These are phyloP conservation scores for Scomber japonicus DNA, from an alignment of 2,113 vertebrate species.

Conservation along the genomic window DNA sequence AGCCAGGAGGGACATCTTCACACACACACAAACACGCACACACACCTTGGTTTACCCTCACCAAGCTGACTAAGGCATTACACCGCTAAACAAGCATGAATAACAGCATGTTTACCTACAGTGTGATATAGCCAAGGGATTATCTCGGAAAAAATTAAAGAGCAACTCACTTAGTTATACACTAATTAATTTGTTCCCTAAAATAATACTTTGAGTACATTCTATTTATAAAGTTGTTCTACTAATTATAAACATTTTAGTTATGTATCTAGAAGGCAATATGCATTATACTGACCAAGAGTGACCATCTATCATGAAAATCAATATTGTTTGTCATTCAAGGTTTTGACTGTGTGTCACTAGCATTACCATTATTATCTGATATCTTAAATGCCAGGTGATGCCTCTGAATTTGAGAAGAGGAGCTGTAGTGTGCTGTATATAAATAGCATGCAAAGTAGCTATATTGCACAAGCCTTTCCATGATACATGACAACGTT, in stretches of 20 bases:
- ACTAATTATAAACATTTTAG: background rate
- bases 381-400: background rate
- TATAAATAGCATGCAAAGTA: constrained; percentile 26
- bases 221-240: background rate
- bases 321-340: background rate
- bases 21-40: constrained; percentile 44
- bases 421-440: background rate
- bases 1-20: constrained; percentile 55
- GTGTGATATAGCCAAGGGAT: background rate
- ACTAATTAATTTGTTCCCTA: constrained; percentile 15
- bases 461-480: background rate
- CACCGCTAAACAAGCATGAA: constrained; percentile 35
- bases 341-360: background rate
- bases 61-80: constrained; percentile 26
- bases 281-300: background rate
- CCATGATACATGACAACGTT: background rate
- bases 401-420: constrained; percentile 14
- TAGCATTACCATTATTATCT: background rate
- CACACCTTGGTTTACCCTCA: constrained; percentile 56
- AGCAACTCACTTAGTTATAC: constrained; percentile 1
- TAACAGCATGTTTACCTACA: constrained; percentile 39
- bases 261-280: background rate
- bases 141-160: constrained; percentile 14
- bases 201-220: background rate
- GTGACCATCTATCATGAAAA: background rate